phyloP scores from a whole-genome alignment of 2,888 invertebrate genomes.

The Spisula subtruncata region DNA sequence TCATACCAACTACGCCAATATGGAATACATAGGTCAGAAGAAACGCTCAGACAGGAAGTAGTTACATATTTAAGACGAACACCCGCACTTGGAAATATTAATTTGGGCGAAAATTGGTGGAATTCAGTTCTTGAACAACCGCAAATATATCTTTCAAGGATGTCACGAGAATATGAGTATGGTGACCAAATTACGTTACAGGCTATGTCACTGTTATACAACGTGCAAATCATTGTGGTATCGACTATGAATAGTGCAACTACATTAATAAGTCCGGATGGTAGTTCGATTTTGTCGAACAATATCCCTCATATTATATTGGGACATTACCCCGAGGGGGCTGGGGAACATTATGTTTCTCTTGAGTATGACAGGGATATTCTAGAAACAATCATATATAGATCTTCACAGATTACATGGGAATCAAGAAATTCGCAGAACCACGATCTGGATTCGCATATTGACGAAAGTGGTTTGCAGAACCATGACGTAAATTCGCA shows the following conservation, averaged over 20 bases:
- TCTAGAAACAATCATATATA: neutral
- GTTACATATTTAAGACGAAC: neutral
- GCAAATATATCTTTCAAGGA: conserved; percentile 24
- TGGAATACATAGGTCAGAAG: conserved; percentile 27
- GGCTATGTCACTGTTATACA: conserved; percentile 30
- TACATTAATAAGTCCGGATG: conserved; percentile 31
- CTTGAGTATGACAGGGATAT: conserved; percentile 8
- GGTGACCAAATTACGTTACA: conserved; percentile 44
- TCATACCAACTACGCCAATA: neutral
- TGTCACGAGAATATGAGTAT: conserved; percentile 30
- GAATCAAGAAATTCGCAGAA: conserved; percentile 15
- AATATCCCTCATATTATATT: conserved; percentile 24
- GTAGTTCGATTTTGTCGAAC: conserved; percentile 13
- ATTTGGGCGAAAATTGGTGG: neutral
- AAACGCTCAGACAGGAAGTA: conserved; percentile 4
- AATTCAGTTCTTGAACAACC: conserved; percentile 12
- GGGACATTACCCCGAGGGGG: conserved; percentile 41
- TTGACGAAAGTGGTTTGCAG: neutral
- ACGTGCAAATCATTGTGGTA: conserved; percentile 36
- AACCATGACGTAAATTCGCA: no score
- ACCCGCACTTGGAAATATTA: neutral
- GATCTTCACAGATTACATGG: conserved; percentile 34
- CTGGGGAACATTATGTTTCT: conserved; percentile 44
- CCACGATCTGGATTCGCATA: conserved; percentile 24
- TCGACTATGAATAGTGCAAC: conserved; percentile 34